Conservation (phyloP, 2,888 invertebrate genomes). For the Lepidonotus clava region DNA sequence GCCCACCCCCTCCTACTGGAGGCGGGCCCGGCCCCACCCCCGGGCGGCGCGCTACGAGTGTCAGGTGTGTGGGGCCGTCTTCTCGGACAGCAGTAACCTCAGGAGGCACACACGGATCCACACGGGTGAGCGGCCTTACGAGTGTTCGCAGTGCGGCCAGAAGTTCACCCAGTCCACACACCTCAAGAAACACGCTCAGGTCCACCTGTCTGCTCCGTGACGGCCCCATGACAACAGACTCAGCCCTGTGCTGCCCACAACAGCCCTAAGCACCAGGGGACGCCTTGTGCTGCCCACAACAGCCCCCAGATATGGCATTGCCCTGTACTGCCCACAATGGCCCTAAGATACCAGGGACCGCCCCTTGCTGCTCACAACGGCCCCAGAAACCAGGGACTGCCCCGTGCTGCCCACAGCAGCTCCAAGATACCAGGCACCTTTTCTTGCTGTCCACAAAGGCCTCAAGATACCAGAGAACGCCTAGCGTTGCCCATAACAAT, state of each 20-base stretch:
- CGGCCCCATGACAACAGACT: too few species aligned
- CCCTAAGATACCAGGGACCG: too few species aligned
- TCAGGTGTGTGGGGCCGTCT: not conserved
- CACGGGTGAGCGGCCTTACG: slow-evolving; percentile 25
- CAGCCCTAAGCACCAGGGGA: not conserved
- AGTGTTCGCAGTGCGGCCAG: not conserved
- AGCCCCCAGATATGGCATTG: too few species aligned
- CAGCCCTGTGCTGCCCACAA: not conserved
- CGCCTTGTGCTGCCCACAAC: too few species aligned
- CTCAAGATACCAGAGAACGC: too few species aligned
- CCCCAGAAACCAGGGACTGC: too few species aligned
- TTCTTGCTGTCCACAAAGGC: too few species aligned
- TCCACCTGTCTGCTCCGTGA: not conserved
- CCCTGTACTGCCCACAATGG: too few species aligned
- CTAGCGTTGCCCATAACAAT: too few species aligned
- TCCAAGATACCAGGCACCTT: too few species aligned
- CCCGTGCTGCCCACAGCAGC: too few species aligned
- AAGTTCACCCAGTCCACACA: not conserved
- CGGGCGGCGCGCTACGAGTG: not conserved
- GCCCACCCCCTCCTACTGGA: not conserved
- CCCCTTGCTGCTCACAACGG: too few species aligned
- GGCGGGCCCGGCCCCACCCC: not conserved
- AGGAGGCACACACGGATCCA: not conserved
- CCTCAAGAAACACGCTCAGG: slow-evolving; percentile 17
- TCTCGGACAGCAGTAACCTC: not conserved